Base-by-base conservation (phyloP, 2,797 vertebrate species). In the Sebastes taczanowskii region DNA sequence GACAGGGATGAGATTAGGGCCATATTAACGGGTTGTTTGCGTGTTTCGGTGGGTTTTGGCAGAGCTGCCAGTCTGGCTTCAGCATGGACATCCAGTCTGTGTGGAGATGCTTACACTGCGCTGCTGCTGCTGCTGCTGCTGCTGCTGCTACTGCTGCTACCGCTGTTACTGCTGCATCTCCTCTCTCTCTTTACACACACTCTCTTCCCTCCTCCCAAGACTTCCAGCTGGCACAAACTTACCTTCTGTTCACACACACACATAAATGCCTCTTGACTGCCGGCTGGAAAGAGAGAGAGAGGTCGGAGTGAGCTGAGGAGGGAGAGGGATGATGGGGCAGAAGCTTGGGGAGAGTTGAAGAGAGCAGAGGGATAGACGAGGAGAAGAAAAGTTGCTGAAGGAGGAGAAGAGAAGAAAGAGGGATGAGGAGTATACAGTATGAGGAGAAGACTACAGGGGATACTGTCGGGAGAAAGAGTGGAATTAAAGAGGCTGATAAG, bases 391-490 rank as follows among this genome's bases (percentile, higher is more conserved):
- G 88, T 89, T 89, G 60, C 82, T 82, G 77, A 64, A 82, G 83
- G 88, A 78, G 80, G 70, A 90, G 78, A 85, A 60, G 83, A 89
- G 78, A 86, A 80, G 85, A 82, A 63, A 80, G 76, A 86, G 86
- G 86, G 74, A 92, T 90, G 90, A 87, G 83, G 87, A 91, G 90
- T 88, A 90, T 90, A 79, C 88, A 89, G 87, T 88, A 88, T 91
- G 90, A 84, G 79, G 90, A 88, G 82, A 88, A 80, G 82, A 87
- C 84, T 35, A 66, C 66, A 86, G 77, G 81, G 75, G 88, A 78
- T 69, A 80, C 79, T 66, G 79, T 76, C 34, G 74, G 60, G 73
- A 90, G 81, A 74, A 84, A 82, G 74, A 89, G 60, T 73, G 88
- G 89, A 74, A 80, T 61, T 52, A 89, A 83, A 89, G 88, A 92